Evolutionary conservation across 1,140 invertebrate genomes (phyloP).

Genomic region (Oncopodura yosiiana): DNA sequence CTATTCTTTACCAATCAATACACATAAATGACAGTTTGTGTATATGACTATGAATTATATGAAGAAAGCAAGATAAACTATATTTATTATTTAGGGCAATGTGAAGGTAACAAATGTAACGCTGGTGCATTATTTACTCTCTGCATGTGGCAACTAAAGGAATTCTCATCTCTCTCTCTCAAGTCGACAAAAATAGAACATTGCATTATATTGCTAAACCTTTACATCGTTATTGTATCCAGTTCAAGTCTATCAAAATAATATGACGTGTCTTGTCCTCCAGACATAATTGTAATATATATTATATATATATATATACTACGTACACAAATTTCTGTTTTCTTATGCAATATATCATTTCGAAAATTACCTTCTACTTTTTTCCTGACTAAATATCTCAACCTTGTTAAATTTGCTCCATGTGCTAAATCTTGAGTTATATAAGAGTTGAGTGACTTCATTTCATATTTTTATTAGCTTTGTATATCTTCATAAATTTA

Average conservation of each 20-base stretch:
- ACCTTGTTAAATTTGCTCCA: slow-evolving; percentile 13
- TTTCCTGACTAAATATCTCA: slow-evolving; percentile 21
- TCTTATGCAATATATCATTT: slow-evolving; percentile 14
- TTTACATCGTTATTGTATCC: background rate
- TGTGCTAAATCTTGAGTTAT: slow-evolving; percentile 12
- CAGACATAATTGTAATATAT: too few species aligned
- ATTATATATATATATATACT: too few species aligned
- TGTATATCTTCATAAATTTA: too few species aligned
- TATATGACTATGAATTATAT: too few species aligned
- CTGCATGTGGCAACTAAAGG: slow-evolving; percentile 15
- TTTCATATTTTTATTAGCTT: too few species aligned
- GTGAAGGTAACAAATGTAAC: slow-evolving; percentile 19
- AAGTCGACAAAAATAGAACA: background rate
- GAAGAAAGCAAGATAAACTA: background rate
- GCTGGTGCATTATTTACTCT: slow-evolving; percentile 18
- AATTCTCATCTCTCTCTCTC: too few species aligned
- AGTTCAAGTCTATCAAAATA: background rate
- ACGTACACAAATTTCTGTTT: background rate
- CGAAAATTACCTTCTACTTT: slow-evolving; percentile 15
- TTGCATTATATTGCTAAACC: too few species aligned
- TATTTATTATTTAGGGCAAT: slow-evolving; percentile 15
- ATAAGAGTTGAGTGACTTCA: too few species aligned
- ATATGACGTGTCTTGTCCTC: slow-evolving; percentile 3
- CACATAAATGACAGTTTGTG: too few species aligned
- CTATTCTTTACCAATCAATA: too few species aligned